Evolutionary conservation across 2,888 invertebrate species (phyloP).

Genomic region (Thecophora atra): DNA sequence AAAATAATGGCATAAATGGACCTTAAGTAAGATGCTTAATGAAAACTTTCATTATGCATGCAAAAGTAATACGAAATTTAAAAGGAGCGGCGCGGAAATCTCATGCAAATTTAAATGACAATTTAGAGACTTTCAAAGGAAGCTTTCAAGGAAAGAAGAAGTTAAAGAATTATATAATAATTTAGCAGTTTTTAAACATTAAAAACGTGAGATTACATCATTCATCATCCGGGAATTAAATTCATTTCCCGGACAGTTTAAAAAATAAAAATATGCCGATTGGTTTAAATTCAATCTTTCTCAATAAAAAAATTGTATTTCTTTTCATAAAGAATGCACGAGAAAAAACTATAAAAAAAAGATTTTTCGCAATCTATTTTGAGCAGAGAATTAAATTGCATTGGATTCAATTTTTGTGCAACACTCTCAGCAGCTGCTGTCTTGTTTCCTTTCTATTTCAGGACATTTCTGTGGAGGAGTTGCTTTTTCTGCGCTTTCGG

Average conservation of each 20-base stretch:
- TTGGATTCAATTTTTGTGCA: constrained; percentile 27
- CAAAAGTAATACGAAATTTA: background rate
- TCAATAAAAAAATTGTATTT: background rate
- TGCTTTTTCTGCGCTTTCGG: background rate
- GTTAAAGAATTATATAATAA: background rate
- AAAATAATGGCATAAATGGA: too few relatives aligned
- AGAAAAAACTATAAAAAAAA: background rate
- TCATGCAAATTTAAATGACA: background rate
- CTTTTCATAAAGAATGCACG: background rate
- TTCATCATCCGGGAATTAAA: background rate
- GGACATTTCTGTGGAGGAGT: background rate
- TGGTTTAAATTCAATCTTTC: too few relatives aligned
- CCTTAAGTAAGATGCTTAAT: too few relatives aligned
- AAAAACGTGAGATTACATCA: background rate
- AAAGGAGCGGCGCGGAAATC: background rate
- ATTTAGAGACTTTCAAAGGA: background rate
- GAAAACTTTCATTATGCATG: background rate
- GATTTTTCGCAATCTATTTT: background rate
- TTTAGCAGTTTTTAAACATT: background rate
- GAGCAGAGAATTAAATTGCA: constrained; percentile 21
- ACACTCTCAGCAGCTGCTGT: background rate
- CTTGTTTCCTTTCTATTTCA: background rate
- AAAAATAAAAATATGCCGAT: too few relatives aligned
- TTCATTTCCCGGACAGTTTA: background rate
- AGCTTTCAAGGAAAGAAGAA: background rate